Conservation (phyloP, 2,888 invertebrate species). For the Eulithis testata region DNA sequence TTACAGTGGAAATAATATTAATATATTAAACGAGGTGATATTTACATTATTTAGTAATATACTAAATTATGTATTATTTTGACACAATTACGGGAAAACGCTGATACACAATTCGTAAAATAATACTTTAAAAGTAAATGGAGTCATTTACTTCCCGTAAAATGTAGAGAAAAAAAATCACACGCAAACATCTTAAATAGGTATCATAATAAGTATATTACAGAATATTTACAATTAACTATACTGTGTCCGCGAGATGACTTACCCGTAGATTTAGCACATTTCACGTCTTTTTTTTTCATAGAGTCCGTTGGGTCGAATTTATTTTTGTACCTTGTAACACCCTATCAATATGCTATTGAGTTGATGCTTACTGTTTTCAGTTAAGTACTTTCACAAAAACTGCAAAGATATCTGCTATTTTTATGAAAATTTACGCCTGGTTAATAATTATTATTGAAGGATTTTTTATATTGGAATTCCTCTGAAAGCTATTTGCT, state of each 20-base stretch:
- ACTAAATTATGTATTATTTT: constrained; percentile 79
- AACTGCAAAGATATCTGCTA: no score
- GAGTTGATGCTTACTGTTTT: no score
- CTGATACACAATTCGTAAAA: constrained; percentile 39
- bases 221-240: constrained; percentile 71
- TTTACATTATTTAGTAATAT: constrained; percentile 83
- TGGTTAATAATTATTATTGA: no score
- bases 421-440: no score
- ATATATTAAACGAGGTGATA: constrained; percentile 68
- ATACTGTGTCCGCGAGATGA: constrained; percentile 57
- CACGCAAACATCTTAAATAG: constrained; percentile 59
- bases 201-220: constrained; percentile 59
- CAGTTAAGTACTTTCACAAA: no score
- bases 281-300: constrained; percentile 39
- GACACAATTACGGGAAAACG: constrained; percentile 69
- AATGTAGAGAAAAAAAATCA: constrained; percentile 60
- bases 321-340: constrained; percentile 45
- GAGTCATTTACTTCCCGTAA: constrained; percentile 51
- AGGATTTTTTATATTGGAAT: no score
- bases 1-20: constrained; percentile 69
- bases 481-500: no score
- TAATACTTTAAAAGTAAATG: constrained; percentile 2
- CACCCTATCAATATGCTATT: neutral
- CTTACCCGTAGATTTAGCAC: constrained; percentile 67
- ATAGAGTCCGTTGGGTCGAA: constrained; percentile 49